Base-by-base conservation (phyloP, 2,113 vertebrate genomes). In the Arothron firmamentum region DNA sequence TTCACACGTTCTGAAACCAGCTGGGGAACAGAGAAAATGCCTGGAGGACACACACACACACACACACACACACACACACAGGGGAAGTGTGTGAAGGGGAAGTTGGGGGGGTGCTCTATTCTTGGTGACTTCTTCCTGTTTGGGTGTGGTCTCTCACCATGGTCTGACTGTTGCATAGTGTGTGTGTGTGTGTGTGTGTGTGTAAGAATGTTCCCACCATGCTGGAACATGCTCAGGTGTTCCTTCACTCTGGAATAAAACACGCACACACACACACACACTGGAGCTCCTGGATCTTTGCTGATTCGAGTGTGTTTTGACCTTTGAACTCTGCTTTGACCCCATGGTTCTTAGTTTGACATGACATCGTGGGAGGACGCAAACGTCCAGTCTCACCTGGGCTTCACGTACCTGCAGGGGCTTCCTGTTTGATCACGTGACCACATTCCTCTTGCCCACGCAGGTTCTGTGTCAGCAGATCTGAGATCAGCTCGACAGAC, bases 91-190 rank as follows among this genome's bases (percentile, higher is more conserved):
- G 65, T 42, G 38, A 70, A 79, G 56, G 47, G 78, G 83, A 85
- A 85, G 75, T 67, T 77, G 77, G 70, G 54, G 49, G 75, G 54
- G 53, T 3, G n/a, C 31, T 58, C 79, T 77, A 76, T 76, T 83
- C 59, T 62, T 21, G 62, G 55, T 77, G 70, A 73, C 61, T 79
- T 46, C 66, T 79, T 82, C 76, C 72, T 82, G 72, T 74, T 65
- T 59, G 69, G 79, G 84, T 80, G 82, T 61, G 73, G 58, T 70
- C 52, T 79, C 57, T 61, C 61, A 70, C n/a, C 62, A 38, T 3
- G 17, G 15, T 70, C 17, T 28, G 59, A 42, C 49, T 66, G 74
- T 43, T 70, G n/a, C n/a, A n/a, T n/a, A n/a, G 46, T 68, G 6
- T 49, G 54, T 52, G 56, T 60, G 52, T 56, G 51, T 59, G n/a